phyloP scores from a whole-genome alignment of 2,888 invertebrate species.

The Tromatobia lineatoria region DNA sequence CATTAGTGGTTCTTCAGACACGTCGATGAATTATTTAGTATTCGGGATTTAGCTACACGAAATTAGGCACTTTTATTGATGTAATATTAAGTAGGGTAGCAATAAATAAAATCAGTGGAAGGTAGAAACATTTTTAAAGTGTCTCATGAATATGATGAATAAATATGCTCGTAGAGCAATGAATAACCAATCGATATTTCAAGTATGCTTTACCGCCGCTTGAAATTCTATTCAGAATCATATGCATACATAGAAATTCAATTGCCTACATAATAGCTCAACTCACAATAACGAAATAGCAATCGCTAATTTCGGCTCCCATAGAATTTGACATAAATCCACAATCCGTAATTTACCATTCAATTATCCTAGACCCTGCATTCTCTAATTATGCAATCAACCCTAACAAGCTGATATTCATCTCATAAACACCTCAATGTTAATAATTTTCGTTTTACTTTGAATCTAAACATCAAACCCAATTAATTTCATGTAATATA shows the following conservation, averaged over 20 bases:
- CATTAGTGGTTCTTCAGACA: no score
- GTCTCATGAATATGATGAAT: no score
- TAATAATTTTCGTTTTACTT: constrained; percentile 19
- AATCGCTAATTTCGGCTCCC: neutral
- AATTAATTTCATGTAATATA: constrained; percentile 7
- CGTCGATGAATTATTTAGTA: no score
- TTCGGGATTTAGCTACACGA: no score
- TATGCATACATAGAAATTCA: neutral
- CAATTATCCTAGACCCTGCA: neutral
- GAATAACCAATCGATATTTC: neutral
- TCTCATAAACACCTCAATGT: neutral
- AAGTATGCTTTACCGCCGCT: neutral
- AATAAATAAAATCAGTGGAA: no score
- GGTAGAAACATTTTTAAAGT: no score
- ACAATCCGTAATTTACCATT: neutral
- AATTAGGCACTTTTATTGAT: no score
- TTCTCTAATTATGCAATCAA: constrained; percentile 10
- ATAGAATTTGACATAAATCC: constrained; percentile 3
- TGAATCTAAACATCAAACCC: constrained; percentile 32
- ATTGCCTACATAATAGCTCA: neutral
- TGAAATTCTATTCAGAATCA: neutral
- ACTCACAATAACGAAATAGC: neutral
- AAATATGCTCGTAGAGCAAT: no score
- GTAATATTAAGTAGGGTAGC: no score
- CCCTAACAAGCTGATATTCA: neutral